A percentile compares a stretch with the other conserved stretches of the same genome.
These are phyloP conservation scores for Ooceraea biroi DNA, from an alignment of 1,140 invertebrate species.

Conservation along the genomic window DNA sequence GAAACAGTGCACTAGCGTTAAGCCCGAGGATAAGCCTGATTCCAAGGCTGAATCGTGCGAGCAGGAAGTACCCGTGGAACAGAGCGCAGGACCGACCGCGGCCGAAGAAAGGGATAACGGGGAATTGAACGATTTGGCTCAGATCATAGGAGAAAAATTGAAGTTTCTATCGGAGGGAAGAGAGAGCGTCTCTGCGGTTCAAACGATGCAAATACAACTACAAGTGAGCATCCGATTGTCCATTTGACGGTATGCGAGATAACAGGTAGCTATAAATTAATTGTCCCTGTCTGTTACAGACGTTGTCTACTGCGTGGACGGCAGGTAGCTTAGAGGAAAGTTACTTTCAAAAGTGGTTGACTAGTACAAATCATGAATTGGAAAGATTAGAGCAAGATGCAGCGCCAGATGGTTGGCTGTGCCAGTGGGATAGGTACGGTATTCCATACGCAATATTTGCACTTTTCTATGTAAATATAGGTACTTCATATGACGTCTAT, in stretches of 20 bases:
- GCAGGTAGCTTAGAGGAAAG: constrained; percentile 87
- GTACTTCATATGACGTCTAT: constrained; percentile 5
- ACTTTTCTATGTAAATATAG: constrained; percentile 58
- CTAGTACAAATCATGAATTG: constrained; percentile 87
- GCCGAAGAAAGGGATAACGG: constrained; percentile 72
- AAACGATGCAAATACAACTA: constrained; percentile 89
- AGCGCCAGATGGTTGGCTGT: constrained; percentile 90
- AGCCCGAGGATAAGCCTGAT: constrained; percentile 25
- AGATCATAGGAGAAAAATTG: constrained; percentile 88
- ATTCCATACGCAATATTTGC: constrained; percentile 69
- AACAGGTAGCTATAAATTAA: no score
- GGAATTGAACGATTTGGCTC: constrained; percentile 83
- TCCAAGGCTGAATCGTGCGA: constrained; percentile 28
- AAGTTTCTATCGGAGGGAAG: constrained; percentile 89
- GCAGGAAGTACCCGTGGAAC: constrained; percentile 1
- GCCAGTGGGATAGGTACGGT: constrained; percentile 92
- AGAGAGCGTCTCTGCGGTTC: constrained; percentile 88
- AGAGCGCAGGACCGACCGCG: neutral
- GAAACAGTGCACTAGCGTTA: neutral
- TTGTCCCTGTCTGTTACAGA: constrained; percentile 84
- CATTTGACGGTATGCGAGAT: neutral
- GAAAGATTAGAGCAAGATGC: constrained; percentile 88
- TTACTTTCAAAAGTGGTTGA: constrained; percentile 88
- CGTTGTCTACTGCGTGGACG: constrained; percentile 88
- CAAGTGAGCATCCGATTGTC: constrained; percentile 84